Conservation (phyloP, 2,888 invertebrate species). For the Phyllotreta striolata region DNA sequence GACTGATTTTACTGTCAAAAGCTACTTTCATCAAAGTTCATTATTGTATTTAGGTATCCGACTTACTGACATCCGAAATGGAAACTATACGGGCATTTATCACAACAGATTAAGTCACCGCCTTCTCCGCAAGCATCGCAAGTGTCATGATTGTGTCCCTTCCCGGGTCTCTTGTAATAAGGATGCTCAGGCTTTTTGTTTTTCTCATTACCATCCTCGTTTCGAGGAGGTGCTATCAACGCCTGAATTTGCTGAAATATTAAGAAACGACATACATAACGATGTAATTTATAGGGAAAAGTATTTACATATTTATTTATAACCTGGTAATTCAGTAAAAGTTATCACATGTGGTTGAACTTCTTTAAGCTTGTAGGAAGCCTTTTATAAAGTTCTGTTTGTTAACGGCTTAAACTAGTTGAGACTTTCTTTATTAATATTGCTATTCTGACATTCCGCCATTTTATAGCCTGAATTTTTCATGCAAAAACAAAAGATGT, state of each 20-base stretch:
- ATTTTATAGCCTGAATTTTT: constrained; percentile 46
- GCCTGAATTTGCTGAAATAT: constrained; percentile 82
- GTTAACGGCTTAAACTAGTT: neutral
- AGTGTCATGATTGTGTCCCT: constrained; percentile 89
- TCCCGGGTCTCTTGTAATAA: constrained; percentile 85
- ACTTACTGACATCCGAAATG: constrained; percentile 95
- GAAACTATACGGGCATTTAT: constrained; percentile 94
- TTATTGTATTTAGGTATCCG: constrained; percentile 16
- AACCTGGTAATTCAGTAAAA: neutral
- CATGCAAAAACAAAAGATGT: constrained; percentile 38
- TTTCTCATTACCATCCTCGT: constrained; percentile 70
- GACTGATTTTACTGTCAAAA: too few species aligned
- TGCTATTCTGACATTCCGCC: constrained; percentile 40
- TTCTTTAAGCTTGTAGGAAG: neutral
- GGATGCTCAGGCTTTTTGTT: constrained; percentile 73
- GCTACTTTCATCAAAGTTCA: neutral
- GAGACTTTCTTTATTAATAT: constrained; percentile 17
- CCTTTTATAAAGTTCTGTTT: neutral
- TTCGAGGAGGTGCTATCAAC: constrained; percentile 86
- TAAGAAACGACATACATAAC: constrained; percentile 4
- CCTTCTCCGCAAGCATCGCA: constrained; percentile 96
- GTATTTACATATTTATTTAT: constrained; percentile 6
- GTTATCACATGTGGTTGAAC: neutral
- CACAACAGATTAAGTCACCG: constrained; percentile 94
- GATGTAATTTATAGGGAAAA: neutral